These are phyloP conservation scores for Zeugodacus cucurbitae DNA, from an alignment of 1,140 invertebrate species.

Conservation along the genomic window DNA sequence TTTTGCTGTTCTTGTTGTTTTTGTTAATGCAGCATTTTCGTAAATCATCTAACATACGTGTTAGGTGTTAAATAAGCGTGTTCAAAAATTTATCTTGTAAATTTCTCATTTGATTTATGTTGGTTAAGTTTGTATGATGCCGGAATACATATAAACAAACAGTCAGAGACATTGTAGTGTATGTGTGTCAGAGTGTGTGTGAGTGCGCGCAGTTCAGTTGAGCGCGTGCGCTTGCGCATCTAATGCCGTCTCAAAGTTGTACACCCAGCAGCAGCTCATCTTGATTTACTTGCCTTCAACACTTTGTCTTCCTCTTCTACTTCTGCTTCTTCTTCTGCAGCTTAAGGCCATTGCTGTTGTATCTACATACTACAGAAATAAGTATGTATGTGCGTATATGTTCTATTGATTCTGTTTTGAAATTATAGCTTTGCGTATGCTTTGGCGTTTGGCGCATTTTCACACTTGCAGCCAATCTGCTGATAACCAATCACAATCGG, in stretches of 20 bases:
- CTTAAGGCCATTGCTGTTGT: neutral
- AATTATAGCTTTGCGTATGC: neutral
- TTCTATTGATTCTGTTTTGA: neutral
- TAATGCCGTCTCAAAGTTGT: neutral
- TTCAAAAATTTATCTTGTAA: slow-evolving; percentile 65
- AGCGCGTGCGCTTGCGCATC: slow-evolving; percentile 1
- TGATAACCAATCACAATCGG: slow-evolving; percentile 2
- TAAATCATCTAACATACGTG: slow-evolving; percentile 64
- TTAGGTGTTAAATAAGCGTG: slow-evolving; percentile 65
- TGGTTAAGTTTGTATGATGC: slow-evolving; percentile 41
- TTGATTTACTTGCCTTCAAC: neutral
- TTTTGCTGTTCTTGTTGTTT: neutral
- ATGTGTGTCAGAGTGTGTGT: neutral
- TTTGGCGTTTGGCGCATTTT: neutral
- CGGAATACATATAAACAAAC: neutral
- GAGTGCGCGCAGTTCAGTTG: neutral
- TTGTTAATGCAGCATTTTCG: neutral
- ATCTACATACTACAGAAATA: neutral
- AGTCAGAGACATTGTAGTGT: neutral
- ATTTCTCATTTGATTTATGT: slow-evolving; percentile 65
- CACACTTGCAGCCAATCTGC: neutral
- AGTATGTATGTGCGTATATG: neutral
- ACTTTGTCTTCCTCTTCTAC: neutral
- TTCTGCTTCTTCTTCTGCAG: neutral
- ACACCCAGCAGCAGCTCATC: neutral